Base-by-base conservation (phyloP, 2,797 vertebrate species). In the Adrianichthys oophorus region DNA sequence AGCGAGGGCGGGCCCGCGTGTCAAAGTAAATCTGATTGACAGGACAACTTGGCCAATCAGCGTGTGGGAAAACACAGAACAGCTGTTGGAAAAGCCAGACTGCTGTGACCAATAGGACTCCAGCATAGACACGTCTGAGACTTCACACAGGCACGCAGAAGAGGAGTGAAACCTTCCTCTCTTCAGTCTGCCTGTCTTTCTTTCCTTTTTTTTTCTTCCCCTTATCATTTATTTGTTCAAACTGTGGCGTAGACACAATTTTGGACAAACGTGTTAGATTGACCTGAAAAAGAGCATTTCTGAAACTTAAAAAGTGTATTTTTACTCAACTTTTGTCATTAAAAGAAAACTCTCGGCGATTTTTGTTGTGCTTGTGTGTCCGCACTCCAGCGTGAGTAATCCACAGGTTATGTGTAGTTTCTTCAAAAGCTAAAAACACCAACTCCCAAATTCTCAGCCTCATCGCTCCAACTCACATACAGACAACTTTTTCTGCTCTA, bases 31-130 rank as follows among this genome's bases (percentile, higher is more conserved):
- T 10, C 50, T 85, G 89, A 93, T 15, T 1, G 91, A 87, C 89
- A 70, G 58, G 2, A 3, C 8, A 0, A 1, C 0, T 26, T 5
- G 45, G 43, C 92, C 85, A 94, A 92, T 91, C 72, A n/a, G 52
- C 24, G 80, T 82, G 84, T 89, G 87, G 90, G 88, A 91, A 90
- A 92, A 92, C 77, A 90, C 64, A 74, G 82, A 89, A 90, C 86
- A 90, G 87, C 88, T 90, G 91, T 88, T 85, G 75, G 72, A 79
- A 82, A 79, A 85, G 75, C 79, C 66, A 91, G 68, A 65, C 71
- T 62, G 91, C 87, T 82, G 84, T 81, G 90, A 61, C 94, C 94
- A 94, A 93, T 95, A 0, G 68, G 48, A 57, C 19, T 14, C 29
- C 15, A 48, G 44, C 26, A 56, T 60, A 74, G 80, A 70, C 67